A percentile compares a stretch with the other conserved stretches of the same genome.
Conservation (phyloP, 2,888 invertebrate species). For the Polietes domitor region DNA sequence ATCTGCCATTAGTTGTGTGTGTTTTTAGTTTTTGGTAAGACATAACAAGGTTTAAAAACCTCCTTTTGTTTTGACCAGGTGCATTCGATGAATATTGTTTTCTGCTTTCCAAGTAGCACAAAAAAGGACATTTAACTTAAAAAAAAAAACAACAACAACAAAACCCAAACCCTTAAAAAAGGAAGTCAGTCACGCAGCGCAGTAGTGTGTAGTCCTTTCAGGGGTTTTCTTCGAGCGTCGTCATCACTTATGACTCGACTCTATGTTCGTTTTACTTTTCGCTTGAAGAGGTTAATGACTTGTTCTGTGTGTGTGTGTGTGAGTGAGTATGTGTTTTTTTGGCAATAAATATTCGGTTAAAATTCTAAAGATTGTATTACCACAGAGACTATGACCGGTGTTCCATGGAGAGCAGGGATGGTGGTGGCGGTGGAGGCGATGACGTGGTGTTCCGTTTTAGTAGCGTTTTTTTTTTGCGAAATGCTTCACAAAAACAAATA, state of each 20-base stretch:
- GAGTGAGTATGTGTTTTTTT: constrained; percentile 2
- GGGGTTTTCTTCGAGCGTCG: not conserved
- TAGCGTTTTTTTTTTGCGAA: not conserved
- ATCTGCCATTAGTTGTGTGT: constrained; percentile 48
- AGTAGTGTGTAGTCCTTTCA: not conserved
- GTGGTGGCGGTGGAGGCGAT: not conserved
- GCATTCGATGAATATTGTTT: constrained; percentile 18
- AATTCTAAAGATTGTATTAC: constrained; percentile 26
- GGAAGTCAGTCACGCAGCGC: constrained; percentile 50
- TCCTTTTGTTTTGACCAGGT: constrained; percentile 53
- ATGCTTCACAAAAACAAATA: not conserved
- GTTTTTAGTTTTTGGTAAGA: not conserved
- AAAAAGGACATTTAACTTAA: constrained; percentile 58
- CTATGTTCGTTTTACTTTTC: not conserved
- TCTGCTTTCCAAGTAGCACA: no score
- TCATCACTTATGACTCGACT: not conserved
- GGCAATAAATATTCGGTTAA: constrained; percentile 29
- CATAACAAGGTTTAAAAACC: constrained; percentile 48
- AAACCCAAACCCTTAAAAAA: constrained; percentile 26
- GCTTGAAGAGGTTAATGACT: constrained; percentile 7
- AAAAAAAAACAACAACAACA: constrained; percentile 5
- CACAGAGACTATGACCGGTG: not conserved
- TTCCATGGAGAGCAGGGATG: not conserved
- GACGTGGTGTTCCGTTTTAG: not conserved
- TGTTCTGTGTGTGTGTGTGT: not conserved